Percentiles rank a stretch among this genome's conserved stretches.
Conservation (phyloP, 2,888 invertebrate genomes). For the Mechanitis messenoides region DNA sequence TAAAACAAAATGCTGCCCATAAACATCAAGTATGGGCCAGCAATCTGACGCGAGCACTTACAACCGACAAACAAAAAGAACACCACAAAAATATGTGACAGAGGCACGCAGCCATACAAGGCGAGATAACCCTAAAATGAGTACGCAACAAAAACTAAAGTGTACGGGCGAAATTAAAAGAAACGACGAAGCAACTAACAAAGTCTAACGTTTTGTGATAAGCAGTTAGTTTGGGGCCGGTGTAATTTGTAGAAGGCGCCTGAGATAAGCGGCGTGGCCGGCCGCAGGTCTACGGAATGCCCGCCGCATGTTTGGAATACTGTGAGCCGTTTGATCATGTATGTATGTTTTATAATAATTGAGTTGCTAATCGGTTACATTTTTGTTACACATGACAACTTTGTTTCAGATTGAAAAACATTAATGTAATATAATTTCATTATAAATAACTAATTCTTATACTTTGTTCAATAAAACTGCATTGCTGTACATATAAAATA, state of each 20-base stretch:
- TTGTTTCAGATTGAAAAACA: too few species aligned
- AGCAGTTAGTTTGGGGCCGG: constrained; percentile 63
- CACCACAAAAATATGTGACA: constrained; percentile 52
- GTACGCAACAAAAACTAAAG: constrained; percentile 68
- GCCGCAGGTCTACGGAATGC: constrained; percentile 60
- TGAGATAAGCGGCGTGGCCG: constrained; percentile 63
- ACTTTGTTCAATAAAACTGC: too few species aligned
- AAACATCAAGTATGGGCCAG: constrained; percentile 10
- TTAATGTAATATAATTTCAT: too few species aligned
- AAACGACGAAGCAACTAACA: constrained; percentile 66
- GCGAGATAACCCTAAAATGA: constrained; percentile 64
- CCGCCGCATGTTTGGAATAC: constrained; percentile 35
- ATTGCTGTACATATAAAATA: too few species aligned
- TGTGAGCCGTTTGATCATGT: background rate
- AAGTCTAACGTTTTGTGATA: constrained; percentile 66
- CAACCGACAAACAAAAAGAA: constrained; percentile 40
- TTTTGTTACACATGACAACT: too few species aligned
- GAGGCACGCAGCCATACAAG: constrained; percentile 52
- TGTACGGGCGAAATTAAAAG: constrained; percentile 71
- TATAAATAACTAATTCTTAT: too few species aligned
- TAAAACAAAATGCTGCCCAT: background rate
- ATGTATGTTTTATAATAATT: too few species aligned
- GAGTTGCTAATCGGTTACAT: too few species aligned
- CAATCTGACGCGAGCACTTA: constrained; percentile 32
- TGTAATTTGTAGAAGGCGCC: constrained; percentile 76